Evolutionary conservation across 2,797 vertebrate species (phyloP).

Genomic region (Mormyrus hasselquistii): DNA sequence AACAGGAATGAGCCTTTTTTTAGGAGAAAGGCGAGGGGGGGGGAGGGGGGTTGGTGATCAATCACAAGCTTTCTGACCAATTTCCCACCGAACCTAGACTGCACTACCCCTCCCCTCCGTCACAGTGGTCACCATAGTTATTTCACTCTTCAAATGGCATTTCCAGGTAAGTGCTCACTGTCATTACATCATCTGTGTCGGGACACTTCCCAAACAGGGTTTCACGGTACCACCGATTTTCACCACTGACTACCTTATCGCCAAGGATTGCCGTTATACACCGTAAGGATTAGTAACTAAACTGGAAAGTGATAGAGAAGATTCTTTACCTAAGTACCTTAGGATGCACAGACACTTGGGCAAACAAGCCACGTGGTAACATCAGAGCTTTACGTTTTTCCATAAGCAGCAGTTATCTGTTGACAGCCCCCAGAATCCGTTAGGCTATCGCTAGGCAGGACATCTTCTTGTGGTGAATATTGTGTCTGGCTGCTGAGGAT

Average conservation of each 20-base stretch:
- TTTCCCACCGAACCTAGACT: not conserved
- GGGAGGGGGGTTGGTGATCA: not conserved
- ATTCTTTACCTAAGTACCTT: not conserved
- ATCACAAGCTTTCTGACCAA: not conserved
- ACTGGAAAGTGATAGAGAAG: not conserved
- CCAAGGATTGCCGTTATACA: not conserved
- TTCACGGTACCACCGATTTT: not conserved
- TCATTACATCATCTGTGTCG: not conserved
- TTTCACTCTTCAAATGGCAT: not conserved
- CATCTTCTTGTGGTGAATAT: not conserved
- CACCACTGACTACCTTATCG: not conserved
- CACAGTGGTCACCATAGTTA: not conserved
- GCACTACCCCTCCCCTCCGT: not conserved
- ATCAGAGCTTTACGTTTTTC: not conserved
- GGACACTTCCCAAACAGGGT: not conserved
- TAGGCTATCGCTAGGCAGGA: not conserved
- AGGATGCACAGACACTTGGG: not conserved
- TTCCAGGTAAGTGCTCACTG: not conserved
- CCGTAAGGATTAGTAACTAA: not conserved
- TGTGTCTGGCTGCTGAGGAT: not conserved
- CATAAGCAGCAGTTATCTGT: not conserved
- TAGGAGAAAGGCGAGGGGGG: not conserved
- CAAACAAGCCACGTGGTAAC: not conserved
- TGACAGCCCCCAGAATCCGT: not conserved
- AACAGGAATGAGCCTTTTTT: not conserved